These are phyloP conservation scores for Cheilosia soror DNA, from an alignment of 2,888 invertebrate genomes.

Conservation along the genomic window DNA sequence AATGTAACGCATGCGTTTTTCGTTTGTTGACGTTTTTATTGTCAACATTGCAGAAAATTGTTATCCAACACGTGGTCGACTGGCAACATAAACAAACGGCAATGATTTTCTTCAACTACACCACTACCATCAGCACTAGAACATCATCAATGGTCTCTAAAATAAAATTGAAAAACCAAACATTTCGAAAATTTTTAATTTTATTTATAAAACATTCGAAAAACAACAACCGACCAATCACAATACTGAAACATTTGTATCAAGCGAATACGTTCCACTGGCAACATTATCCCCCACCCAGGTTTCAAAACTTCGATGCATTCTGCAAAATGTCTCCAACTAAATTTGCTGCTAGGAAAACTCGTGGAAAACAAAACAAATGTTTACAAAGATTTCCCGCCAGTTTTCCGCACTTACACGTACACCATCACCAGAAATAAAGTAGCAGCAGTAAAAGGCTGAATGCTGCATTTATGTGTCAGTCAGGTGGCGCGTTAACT, in stretches of 20 bases:
- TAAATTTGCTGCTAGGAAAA: neutral
- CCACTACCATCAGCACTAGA: neutral
- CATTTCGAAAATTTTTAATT: constrained; percentile 7
- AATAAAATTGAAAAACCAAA: neutral
- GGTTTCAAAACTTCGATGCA: neutral
- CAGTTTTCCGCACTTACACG: constrained; percentile 58
- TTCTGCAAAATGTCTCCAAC: constrained; percentile 52
- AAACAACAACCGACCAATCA: constrained; percentile 33
- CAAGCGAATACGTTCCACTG: constrained; percentile 55
- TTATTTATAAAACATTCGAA: neutral
- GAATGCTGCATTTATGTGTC: constrained; percentile 25
- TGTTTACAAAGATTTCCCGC: constrained; percentile 72
- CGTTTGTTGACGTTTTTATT: constrained; percentile 21
- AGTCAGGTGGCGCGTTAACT: constrained; percentile 54
- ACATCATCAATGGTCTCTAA: neutral
- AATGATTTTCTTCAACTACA: neutral
- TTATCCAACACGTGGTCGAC: constrained; percentile 52
- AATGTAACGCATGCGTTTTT: constrained; percentile 22
- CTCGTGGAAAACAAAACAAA: neutral
- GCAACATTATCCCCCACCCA: constrained; percentile 9
- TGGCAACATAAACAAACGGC: constrained; percentile 26
- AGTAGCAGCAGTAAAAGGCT: neutral
- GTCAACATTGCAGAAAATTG: constrained; percentile 12
- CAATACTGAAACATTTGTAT: constrained; percentile 16
- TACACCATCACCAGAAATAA: constrained; percentile 23